A percentile compares a stretch with the other conserved stretches of the same genome.
Evolutionary conservation across 1,140 invertebrate species (phyloP).

Genomic region (Drosophila carrolli): DNA sequence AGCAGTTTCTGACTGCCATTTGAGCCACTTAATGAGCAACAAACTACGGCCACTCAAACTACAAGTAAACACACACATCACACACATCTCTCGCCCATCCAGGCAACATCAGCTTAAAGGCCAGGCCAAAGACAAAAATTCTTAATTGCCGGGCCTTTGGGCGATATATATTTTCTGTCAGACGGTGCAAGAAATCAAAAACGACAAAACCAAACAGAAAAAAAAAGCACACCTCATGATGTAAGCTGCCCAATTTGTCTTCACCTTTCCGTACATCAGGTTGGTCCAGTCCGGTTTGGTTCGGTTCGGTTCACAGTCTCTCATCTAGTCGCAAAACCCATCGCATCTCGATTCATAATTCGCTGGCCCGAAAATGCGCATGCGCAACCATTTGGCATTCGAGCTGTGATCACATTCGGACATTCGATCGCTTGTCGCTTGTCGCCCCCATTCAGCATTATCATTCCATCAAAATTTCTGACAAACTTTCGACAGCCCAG

Average conservation of each 20-base stretch:
- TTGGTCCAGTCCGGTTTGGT: constrained; percentile 32
- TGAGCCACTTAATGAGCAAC: constrained; percentile 69
- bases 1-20: constrained; percentile 39
- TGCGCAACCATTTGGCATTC: constrained; percentile 43
- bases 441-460: constrained; percentile 40
- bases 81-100: constrained; percentile 58
- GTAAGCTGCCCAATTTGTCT: constrained; percentile 77
- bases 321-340: neutral
- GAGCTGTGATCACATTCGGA: constrained; percentile 10
- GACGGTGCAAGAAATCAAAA: constrained; percentile 3
- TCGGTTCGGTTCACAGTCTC: neutral
- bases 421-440: constrained; percentile 35
- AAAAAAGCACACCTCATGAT: constrained; percentile 41
- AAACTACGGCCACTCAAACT: constrained; percentile 12
- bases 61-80: constrained; percentile 6
- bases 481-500: neutral
- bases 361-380: constrained; percentile 30
- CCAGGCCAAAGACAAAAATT: constrained; percentile 56
- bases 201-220: neutral
- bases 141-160: constrained; percentile 69
- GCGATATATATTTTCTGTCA: constrained; percentile 45
- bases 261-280: constrained; percentile 70
- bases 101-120: constrained; percentile 26
- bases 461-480: constrained; percentile 14
- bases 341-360: constrained; percentile 36